phyloP scores from a whole-genome alignment of 1,140 invertebrate genomes.

The Cydia fagiglandana region DNA sequence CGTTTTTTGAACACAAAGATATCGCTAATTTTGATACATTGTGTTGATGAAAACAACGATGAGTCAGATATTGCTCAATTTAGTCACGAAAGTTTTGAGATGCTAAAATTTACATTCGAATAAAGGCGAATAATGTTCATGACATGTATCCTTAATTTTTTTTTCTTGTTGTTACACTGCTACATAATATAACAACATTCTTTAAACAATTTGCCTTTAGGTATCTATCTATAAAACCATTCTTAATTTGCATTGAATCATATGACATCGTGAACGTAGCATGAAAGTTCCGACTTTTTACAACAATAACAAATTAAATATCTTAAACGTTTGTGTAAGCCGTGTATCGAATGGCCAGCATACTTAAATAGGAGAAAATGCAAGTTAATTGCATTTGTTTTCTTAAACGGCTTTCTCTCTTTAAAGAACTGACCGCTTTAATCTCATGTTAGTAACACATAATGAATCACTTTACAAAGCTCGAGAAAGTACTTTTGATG shows the following conservation, averaged over 20 bases:
- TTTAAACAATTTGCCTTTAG: too few species aligned
- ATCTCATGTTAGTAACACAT: not conserved
- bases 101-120: too few species aligned
- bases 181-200: too few species aligned
- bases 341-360: slow-evolving; percentile 18
- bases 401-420: slow-evolving; percentile 25
- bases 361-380: slow-evolving; percentile 26
- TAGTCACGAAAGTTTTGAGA: too few species aligned
- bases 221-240: too few species aligned
- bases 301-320: not conserved
- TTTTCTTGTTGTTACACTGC: too few species aligned
- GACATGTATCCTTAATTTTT: too few species aligned
- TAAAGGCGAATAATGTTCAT: too few species aligned
- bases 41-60: not conserved
- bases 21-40: not conserved
- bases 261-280: not conserved
- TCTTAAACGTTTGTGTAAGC: not conserved
- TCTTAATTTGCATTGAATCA: too few species aligned
- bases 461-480: slow-evolving; percentile 16
- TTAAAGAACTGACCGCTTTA: slow-evolving; percentile 17
- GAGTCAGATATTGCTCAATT: too few species aligned
- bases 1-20: not conserved
- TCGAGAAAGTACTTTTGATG: slow-evolving; percentile 23
- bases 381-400: slow-evolving; percentile 30
- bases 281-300: not conserved